Conservation (phyloP, 2,113 vertebrate genomes). For the Uropsilus gracilis region DNA sequence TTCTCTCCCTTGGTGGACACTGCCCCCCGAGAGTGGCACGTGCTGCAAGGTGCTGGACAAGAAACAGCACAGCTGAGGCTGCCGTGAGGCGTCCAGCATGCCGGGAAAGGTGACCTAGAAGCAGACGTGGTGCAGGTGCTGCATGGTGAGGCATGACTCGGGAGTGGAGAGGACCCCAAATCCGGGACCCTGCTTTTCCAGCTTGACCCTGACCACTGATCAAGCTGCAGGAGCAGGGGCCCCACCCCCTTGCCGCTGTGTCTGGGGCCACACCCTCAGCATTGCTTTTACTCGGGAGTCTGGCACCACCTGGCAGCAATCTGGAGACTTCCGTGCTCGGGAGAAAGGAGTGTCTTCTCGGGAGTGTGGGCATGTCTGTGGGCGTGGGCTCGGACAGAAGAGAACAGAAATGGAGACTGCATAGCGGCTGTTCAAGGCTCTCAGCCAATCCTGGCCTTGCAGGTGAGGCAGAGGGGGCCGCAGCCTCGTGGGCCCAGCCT, state of each 20-base stretch:
- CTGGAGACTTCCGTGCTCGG: neutral
- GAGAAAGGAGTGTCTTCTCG: neutral
- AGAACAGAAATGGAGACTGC: neutral
- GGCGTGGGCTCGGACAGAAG: neutral
- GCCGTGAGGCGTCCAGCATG: neutral
- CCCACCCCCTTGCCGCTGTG: neutral
- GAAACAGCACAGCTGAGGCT: neutral
- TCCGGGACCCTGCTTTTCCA: neutral
- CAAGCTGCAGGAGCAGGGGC: neutral
- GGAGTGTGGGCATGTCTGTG: neutral
- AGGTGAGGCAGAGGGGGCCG: neutral
- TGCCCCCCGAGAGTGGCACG: neutral
- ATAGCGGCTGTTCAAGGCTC: neutral
- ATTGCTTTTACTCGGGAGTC: neutral
- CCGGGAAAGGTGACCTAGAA: neutral
- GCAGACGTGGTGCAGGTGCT: neutral
- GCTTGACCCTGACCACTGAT: neutral
- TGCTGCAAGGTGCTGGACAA: neutral
- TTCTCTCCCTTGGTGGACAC: neutral
- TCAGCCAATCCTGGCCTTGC: neutral
- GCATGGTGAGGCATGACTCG: accelerated
- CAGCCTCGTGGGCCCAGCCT: neutral
- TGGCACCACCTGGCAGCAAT: neutral
- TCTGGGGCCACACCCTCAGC: neutral
- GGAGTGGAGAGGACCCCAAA: neutral